Percentiles rank a stretch among this genome's conserved stretches.
Evolutionary conservation across 2,113 vertebrate genomes (phyloP).

Genomic region (Chiloscyllium plagiosum): DNA sequence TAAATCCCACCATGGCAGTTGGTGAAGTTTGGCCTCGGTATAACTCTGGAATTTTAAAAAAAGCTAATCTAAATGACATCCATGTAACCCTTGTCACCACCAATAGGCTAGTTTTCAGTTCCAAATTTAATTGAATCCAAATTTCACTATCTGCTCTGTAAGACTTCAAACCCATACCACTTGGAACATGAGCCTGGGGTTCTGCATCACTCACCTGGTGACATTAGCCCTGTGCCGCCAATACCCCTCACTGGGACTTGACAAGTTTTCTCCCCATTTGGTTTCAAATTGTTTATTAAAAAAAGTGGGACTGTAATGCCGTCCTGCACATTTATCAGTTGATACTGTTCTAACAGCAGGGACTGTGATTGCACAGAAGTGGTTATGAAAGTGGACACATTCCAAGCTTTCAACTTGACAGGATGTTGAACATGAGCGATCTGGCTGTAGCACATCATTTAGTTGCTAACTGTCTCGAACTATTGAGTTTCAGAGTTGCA

Average conservation of each 20-base stretch:
- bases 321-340: not conserved
- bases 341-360: not conserved
- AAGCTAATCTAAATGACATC: too few species aligned
- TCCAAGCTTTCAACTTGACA: not conserved
- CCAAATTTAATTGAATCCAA: too few species aligned
- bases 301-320: not conserved
- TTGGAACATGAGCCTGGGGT: too few species aligned
- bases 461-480: not conserved
- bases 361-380: not conserved
- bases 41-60: too few species aligned
- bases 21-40: too few species aligned
- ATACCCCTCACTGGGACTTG: not conserved
- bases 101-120: too few species aligned
- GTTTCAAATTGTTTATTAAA: not conserved
- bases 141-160: too few species aligned
- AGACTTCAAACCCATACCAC: too few species aligned
- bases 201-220: too few species aligned
- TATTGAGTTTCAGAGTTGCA: not conserved
- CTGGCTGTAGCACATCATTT: not conserved
- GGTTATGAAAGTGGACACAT: not conserved
- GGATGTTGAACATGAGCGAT: not conserved
- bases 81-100: too few species aligned
- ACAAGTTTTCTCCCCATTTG: not conserved
- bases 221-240: too few species aligned
- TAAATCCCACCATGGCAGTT: too few species aligned